Conservation (phyloP, 23 tunicate genomes). For the Clavelina lepadiformis region DNA sequence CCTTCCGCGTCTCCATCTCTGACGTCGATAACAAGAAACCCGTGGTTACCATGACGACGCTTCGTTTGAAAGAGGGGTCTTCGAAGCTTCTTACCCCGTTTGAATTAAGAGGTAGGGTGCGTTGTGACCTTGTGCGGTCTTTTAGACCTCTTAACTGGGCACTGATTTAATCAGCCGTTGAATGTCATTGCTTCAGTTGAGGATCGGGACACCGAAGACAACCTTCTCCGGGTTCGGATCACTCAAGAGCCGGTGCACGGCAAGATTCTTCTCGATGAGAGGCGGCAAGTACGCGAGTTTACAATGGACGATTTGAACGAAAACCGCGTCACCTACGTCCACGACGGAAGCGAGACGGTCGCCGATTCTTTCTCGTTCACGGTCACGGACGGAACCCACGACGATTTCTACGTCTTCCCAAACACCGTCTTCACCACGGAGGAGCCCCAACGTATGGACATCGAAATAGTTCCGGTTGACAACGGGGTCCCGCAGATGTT, state of each 20-base stretch:
- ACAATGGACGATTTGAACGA: slow-evolving; percentile 84
- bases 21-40: slow-evolving; percentile 98
- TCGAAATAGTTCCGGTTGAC: slow-evolving; percentile 90
- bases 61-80: slow-evolving; percentile 87
- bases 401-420: slow-evolving; percentile 90
- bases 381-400: slow-evolving; percentile 96
- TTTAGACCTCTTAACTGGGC: not conserved
- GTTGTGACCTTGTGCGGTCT: not conserved
- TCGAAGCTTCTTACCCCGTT: slow-evolving; percentile 86
- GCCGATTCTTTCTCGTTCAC: slow-evolving; percentile 89
- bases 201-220: slow-evolving; percentile 87
- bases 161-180: not conserved
- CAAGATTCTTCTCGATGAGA: slow-evolving; percentile 46
- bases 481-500: slow-evolving; percentile 85
- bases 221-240: slow-evolving; percentile 46
- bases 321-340: slow-evolving; percentile 72
- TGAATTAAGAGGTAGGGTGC: slow-evolving; percentile 69
- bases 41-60: slow-evolving; percentile 59
- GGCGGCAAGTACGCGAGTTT: slow-evolving; percentile 49
- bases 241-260: slow-evolving; percentile 92
- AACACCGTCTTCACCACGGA: slow-evolving; percentile 45
- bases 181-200: slow-evolving; percentile 64
- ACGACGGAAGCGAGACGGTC: slow-evolving; percentile 86
- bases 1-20: slow-evolving; percentile 93
- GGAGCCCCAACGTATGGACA: slow-evolving; percentile 75